Evolutionary conservation across 2,888 invertebrate species (phyloP).

Genomic region (Dichetophora obliterata): DNA sequence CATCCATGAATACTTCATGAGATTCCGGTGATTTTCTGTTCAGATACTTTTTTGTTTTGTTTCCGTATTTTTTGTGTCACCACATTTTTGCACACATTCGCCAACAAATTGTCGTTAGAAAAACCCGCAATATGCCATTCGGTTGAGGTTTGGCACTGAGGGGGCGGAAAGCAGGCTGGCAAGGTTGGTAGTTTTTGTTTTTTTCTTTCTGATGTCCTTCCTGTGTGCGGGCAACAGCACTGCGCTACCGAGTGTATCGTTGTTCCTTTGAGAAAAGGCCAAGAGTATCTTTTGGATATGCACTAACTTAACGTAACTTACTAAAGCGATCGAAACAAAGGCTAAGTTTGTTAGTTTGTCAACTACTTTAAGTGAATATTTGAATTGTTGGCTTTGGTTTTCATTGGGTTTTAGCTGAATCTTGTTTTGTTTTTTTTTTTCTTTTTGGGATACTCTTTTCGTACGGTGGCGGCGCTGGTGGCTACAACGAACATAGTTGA

Average conservation of each 20-base stretch:
- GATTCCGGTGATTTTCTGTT: constrained; percentile 47
- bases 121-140: constrained; percentile 53
- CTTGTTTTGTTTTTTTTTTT: constrained; percentile 28
- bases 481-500: constrained; percentile 46
- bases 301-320: constrained; percentile 28
- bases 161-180: constrained; percentile 36
- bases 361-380: constrained; percentile 55
- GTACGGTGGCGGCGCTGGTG: constrained; percentile 52
- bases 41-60: not conserved
- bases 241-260: constrained; percentile 7
- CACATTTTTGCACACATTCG: constrained; percentile 23
- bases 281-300: constrained; percentile 19
- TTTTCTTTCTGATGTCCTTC: not conserved
- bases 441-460: constrained; percentile 28
- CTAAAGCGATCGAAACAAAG: not conserved
- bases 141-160: constrained; percentile 41
- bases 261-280: constrained; percentile 31
- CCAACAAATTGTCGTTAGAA: constrained; percentile 47
- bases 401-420: constrained; percentile 7
- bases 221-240: constrained; percentile 11
- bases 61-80: constrained; percentile 23
- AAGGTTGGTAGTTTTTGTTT: constrained; percentile 34
- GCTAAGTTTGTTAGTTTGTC: constrained; percentile 45
- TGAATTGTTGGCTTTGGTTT: constrained; percentile 54
- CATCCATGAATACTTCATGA: constrained; percentile 55